Percentiles rank a stretch among this genome's conserved stretches.
These are phyloP conservation scores for Eleutherodactylus coqui DNA, from an alignment of 2,797 vertebrate genomes.

Conservation along the genomic window DNA sequence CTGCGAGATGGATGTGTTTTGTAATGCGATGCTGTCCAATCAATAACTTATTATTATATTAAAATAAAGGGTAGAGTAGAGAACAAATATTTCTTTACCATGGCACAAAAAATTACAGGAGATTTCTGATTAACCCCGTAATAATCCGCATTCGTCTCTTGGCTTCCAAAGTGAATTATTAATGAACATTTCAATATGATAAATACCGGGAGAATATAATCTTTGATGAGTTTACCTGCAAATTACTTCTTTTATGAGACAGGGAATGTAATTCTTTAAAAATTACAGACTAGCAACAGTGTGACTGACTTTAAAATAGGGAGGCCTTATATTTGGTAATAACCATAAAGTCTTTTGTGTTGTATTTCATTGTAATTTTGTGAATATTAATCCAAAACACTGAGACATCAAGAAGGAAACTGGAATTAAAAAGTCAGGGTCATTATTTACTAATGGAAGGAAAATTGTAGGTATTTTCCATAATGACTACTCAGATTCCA, in stretches of 20 bases:
- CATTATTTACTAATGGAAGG: not conserved
- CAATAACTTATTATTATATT: conserved; percentile 65
- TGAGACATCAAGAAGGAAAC: not conserved
- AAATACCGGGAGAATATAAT: not conserved
- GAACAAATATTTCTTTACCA: conserved; percentile 60
- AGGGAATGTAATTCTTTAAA: not conserved
- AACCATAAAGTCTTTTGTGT: not conserved
- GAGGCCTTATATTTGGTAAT: not conserved
- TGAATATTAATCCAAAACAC: not conserved
- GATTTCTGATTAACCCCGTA: conserved; percentile 47
- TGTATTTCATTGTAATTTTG: not conserved
- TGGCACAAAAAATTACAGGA: conserved; percentile 31
- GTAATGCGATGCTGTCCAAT: conserved; percentile 63
- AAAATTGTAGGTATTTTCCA: not conserved
- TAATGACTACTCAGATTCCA: not conserved
- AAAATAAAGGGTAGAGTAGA: conserved; percentile 57
- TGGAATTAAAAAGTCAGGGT: no score
- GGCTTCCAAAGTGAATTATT: not conserved
- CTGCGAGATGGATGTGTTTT: conserved; percentile 64
- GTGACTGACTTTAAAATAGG: not conserved
- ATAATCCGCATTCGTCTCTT: conserved; percentile 30
- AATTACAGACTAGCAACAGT: not conserved
- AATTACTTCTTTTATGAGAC: not conserved
- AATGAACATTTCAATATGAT: not conserved
- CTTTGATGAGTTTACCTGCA: not conserved